A percentile compares a stretch with the other conserved stretches of the same genome.
These are phyloP conservation scores for Maniola hyperantus DNA, from an alignment of 2,888 invertebrate species.

Conservation along the genomic window DNA sequence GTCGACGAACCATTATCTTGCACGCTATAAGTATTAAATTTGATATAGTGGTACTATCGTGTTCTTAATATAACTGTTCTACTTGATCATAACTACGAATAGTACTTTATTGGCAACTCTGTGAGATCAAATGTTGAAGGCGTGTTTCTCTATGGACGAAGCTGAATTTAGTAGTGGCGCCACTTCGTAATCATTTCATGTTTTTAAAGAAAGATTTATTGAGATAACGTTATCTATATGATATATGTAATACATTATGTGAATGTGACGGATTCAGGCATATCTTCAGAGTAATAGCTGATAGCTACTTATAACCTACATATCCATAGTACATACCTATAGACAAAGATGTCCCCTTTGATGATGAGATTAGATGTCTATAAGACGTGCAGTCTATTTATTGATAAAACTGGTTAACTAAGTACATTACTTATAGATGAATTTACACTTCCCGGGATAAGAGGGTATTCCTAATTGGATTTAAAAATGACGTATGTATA, in stretches of 20 bases:
- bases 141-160: slow-evolving; percentile 29
- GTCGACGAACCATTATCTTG: slow-evolving; percentile 55
- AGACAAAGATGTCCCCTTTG: too few species aligned
- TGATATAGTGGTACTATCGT: slow-evolving; percentile 45
- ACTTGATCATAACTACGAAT: slow-evolving; percentile 45
- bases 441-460: too few species aligned
- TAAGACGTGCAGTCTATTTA: too few species aligned
- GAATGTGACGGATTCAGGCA: slow-evolving; percentile 3
- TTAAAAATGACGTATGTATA: too few species aligned
- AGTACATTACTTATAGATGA: too few species aligned
- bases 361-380: too few species aligned
- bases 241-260: neutral
- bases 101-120: slow-evolving; percentile 36
- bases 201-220: slow-evolving; percentile 22
- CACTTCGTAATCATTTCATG: slow-evolving; percentile 22
- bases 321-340: too few species aligned
- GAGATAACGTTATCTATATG: slow-evolving; percentile 11
- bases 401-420: too few species aligned
- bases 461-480: too few species aligned
- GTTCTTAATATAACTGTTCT: slow-evolving; percentile 49
- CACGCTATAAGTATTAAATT: slow-evolving; percentile 49
- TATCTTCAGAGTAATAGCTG: neutral
- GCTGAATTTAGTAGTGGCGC: slow-evolving; percentile 31
- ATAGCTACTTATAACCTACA: neutral
- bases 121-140: slow-evolving; percentile 34